phyloP scores from a whole-genome alignment of 2,113 vertebrate species.

The Notarius quadriscutis region DNA sequence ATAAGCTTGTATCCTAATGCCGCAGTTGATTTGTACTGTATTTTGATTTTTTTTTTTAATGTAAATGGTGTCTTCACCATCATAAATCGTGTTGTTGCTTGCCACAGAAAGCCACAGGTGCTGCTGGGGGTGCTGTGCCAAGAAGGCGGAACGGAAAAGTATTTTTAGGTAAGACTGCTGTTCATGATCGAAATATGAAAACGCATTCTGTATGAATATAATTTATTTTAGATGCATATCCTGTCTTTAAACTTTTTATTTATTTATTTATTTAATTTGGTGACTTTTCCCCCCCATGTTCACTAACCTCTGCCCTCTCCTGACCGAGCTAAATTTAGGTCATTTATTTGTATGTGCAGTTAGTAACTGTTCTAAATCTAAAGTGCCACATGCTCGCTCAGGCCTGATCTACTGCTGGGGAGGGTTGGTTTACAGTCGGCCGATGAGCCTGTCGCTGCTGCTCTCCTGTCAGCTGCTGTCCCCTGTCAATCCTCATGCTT shows the following conservation, averaged over 20 bases:
- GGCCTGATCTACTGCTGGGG: constrained; percentile 58
- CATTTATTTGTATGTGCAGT: constrained; percentile 77
- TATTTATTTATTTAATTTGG: neutral
- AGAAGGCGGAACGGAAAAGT: constrained; percentile 90
- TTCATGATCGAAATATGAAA: neutral
- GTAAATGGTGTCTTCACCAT: neutral
- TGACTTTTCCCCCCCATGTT: constrained; percentile 52
- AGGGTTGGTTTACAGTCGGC: constrained; percentile 65
- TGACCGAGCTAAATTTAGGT: constrained; percentile 65
- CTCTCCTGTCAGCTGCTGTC: constrained; percentile 71
- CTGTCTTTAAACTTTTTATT: neutral
- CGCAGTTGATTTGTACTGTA: neutral
- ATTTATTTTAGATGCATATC: neutral
- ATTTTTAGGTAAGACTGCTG: constrained; percentile 82
- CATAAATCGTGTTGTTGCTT: constrained; percentile 42
- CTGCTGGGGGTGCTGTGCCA: constrained; percentile 88
- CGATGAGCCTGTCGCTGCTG: constrained; percentile 51
- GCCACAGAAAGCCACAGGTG: constrained; percentile 90
- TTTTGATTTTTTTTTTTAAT: neutral
- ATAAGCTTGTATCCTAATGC: neutral
- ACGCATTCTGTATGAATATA: neutral
- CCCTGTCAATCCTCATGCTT: constrained; percentile 68
- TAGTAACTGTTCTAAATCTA: constrained; percentile 84
- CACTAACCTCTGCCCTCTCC: constrained; percentile 34
- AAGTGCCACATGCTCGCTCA: constrained; percentile 64